Evolutionary conservation across 2,888 invertebrate species (phyloP), one percentile per base, ranked within the genome.

Genomic region (Orthosia cruda): DNA sequence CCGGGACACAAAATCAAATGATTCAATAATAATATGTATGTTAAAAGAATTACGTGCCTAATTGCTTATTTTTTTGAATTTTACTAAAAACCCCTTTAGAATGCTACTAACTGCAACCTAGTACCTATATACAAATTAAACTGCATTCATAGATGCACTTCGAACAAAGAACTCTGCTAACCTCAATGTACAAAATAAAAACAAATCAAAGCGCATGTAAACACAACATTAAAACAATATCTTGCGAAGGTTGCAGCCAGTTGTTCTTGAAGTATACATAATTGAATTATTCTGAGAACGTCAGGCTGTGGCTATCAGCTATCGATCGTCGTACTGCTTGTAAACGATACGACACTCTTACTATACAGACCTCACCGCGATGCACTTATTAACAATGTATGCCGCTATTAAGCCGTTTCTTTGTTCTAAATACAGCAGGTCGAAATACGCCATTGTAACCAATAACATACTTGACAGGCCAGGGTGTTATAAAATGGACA

Each of bases 321-420:
- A 76, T 81, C 71, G 81, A 83, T 63, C 84, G 55, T 40, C 26
- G 18, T 23, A 16, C 26, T 18, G 80, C 59, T 26, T 12, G 72
- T 66, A 47, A 40, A 40, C 40, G 40, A 40, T 40, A 40, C 40
- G 40, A 40, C 40, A 40, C 9, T 40, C 40, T 23, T 58, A 50
- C 55, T 47, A 47, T 20, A 20, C 49, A 58, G 45, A n/a, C 45
- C 49, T 18, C 15, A 23, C 55, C 18, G 58, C 64, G 83, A 72
- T 72, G 80, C 81, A 83, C 65, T 58, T 32, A 68, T 83, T 66
- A 69, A 58, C 45, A 69, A 81, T 83, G 66, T 45, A 81, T 57
- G 63, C 40, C 9, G 45, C 40, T 73, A 70, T 74, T 69, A 58
- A 59, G 47, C n/a, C 68, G 20, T 58, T 69, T 63, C 73, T 69